Percentiles rank a stretch among this genome's conserved stretches.
phyloP scores from a whole-genome alignment of 1,140 invertebrate genomes.

The Archivesica marissinica region DNA sequence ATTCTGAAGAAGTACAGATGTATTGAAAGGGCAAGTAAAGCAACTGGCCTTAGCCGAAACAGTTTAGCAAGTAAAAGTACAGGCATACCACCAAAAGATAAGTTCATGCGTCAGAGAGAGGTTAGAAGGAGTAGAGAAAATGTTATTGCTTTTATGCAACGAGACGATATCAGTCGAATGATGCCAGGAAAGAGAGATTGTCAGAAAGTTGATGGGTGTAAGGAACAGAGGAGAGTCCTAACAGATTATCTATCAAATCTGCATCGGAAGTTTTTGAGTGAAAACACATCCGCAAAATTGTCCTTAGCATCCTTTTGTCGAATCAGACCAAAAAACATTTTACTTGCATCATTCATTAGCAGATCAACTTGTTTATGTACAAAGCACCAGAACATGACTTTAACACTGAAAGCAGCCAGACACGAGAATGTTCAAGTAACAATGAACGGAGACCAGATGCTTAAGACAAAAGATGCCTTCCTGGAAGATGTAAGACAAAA shows the following conservation, averaged over 20 bases:
- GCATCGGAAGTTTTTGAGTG: constrained; percentile 4
- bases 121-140: background rate
- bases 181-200: constrained; percentile 36
- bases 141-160: constrained; percentile 29
- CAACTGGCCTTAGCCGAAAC: constrained; percentile 31
- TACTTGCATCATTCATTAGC: constrained; percentile 17
- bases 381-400: constrained; percentile 15
- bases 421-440: background rate
- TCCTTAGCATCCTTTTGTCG: constrained; percentile 21
- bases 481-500: background rate
- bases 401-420: background rate
- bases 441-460: background rate
- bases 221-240: constrained; percentile 24
- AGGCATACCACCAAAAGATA: background rate
- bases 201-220: background rate
- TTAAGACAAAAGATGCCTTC: background rate
- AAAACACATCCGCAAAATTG: background rate
- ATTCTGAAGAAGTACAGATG: constrained; percentile 56
- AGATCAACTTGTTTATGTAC: constrained; percentile 47
- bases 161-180: constrained; percentile 40
- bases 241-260: constrained; percentile 26
- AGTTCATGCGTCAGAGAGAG: background rate
- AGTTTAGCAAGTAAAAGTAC: background rate
- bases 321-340: constrained; percentile 2
- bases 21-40: constrained; percentile 12